Conservation (phyloP, 92 coral and sea anemone species). For the Palythoa caribaeorum region DNA sequence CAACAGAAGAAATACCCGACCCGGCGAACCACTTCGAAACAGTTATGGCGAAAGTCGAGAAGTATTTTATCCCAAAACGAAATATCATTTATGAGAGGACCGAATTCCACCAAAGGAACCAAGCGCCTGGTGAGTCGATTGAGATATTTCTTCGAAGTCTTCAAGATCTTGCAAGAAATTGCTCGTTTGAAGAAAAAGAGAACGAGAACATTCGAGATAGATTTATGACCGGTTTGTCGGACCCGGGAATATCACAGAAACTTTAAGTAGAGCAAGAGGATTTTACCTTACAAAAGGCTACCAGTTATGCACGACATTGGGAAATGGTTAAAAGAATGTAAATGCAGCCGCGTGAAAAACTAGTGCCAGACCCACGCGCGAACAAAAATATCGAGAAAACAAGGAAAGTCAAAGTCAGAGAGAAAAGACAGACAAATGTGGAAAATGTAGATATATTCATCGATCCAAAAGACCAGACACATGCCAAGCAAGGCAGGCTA, state of each 20-base stretch:
- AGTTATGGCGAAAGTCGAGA: neutral
- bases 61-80: neutral
- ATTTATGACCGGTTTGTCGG: neutral
- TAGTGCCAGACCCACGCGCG: neutral
- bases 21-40: neutral
- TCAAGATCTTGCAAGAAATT: neutral
- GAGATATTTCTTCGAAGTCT: too few relatives aligned
- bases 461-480: neutral
- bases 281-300: too few relatives aligned
- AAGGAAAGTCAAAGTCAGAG: neutral
- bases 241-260: neutral
- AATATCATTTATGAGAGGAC: neutral
- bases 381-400: neutral
- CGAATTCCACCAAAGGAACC: neutral
- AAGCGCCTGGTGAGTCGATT: neutral
- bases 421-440: neutral
- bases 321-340: too few relatives aligned
- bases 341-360: too few relatives aligned
- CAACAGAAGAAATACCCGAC: constrained; percentile 2
- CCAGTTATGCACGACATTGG: too few relatives aligned
- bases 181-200: neutral
- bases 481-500: neutral
- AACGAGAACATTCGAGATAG: neutral
- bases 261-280: neutral
- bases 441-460: neutral